Evolutionary conservation across 2,113 vertebrate genomes (phyloP), one percentile per base, ranked within the genome.

Genomic region (Toxotes chatareus): DNA sequence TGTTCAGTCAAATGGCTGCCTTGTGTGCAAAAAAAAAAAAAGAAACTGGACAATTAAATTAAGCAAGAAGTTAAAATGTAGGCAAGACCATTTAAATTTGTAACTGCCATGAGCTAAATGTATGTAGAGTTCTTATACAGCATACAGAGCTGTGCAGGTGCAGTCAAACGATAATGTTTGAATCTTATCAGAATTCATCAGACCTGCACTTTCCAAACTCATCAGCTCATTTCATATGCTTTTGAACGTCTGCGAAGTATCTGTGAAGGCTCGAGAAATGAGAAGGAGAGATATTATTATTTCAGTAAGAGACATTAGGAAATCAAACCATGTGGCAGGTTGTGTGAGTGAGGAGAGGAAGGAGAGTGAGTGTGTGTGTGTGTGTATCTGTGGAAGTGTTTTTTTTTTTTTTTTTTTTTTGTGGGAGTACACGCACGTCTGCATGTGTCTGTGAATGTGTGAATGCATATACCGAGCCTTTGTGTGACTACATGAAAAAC

Each of bases 221-320:
- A 79, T 78, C 44, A 67, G 34, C 62, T 84, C 56, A 80, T 60
- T 76, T 67, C n/a, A n/a, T 23, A 62, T 81, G 65, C 36, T 64
- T 73, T 77, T 86, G 34, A 65, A 68, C 53, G 21, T 74, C 60
- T 72, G 32, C 4, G 31, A 75, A 56, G 56, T 70, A 31, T 75
- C 74, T 70, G 21, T 51, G 27, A 77, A 79, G 68, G n/a, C 49
- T 66, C n/a, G 51, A 62, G 83, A 65, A 78, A 79, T 23, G 11
- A 86, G 47, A 56, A 88, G 78, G 77, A 89, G 77, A 75, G 5
- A 79, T 49, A 82, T 81, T 73, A 82, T 44, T 86, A 73, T 83
- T 87, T 91, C 63, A 90, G 73, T 36, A 79, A 66, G 51, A 88
- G 66, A 83, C 66, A 79, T 67, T 34, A 34, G 62, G 76, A 85